Evolutionary conservation across 2,888 invertebrate genomes (phyloP).

Genomic region (Tinea trinotella): DNA sequence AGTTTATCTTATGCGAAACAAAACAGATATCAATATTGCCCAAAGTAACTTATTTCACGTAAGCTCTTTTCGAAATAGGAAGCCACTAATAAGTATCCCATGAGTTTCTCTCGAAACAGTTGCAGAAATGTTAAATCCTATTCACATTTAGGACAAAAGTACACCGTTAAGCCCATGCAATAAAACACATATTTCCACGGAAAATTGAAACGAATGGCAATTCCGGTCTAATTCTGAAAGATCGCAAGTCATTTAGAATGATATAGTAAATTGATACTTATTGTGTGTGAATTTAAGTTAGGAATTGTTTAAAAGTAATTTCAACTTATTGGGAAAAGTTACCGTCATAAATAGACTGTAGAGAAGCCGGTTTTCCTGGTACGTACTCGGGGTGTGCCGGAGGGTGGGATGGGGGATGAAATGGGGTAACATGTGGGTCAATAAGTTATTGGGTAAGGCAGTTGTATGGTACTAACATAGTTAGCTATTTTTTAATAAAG

Average conservation of each 20-base stretch:
- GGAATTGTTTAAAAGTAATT: slow-evolving; percentile 29
- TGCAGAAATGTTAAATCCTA: neutral
- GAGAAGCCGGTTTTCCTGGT: slow-evolving; percentile 35
- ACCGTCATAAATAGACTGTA: slow-evolving; percentile 34
- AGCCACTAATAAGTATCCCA: slow-evolving; percentile 6
- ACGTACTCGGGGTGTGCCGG: slow-evolving; percentile 17
- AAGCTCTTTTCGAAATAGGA: neutral
- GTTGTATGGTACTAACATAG: neutral
- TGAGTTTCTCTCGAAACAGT: slow-evolving; percentile 7
- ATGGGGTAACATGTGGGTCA: slow-evolving; percentile 21
- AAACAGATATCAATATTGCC: neutral
- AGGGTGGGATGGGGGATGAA: slow-evolving; percentile 11
- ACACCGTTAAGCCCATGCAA: neutral
- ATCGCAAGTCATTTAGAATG: slow-evolving; percentile 13
- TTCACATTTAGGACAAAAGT: neutral
- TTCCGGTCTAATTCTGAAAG: neutral
- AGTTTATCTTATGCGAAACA: neutral
- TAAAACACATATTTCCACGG: neutral
- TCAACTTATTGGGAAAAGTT: slow-evolving; percentile 37
- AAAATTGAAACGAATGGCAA: neutral
- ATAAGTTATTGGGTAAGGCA: slow-evolving; percentile 30
- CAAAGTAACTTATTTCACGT: neutral
- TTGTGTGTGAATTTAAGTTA: slow-evolving; percentile 24
- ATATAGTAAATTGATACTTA: slow-evolving; percentile 13
- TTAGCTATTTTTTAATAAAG: neutral